These are phyloP conservation scores for Mesitornis unicolor DNA, from an alignment of 2,113 vertebrate species.

Conservation along the genomic window DNA sequence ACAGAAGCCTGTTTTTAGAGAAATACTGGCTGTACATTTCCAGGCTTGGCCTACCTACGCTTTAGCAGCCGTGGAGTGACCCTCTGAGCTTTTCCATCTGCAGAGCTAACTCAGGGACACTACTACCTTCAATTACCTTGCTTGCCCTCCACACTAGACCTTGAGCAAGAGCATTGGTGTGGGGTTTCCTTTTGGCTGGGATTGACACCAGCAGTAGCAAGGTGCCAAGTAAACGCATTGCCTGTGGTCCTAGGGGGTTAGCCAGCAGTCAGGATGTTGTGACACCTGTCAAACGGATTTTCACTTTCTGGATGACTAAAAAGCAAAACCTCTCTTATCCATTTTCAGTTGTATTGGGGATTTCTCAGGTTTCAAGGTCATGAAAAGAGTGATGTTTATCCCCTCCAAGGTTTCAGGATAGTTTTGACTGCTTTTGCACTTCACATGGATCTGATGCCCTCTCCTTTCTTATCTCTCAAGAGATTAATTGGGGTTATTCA, in stretches of 20 bases:
- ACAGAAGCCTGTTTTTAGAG: not conserved
- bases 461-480: not conserved
- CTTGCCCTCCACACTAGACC: not conserved
- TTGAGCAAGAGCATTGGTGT: not conserved
- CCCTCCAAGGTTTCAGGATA: not conserved
- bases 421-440: constrained; percentile 32
- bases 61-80: not conserved
- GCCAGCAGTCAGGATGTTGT: constrained; percentile 57
- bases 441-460: not conserved
- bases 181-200: constrained; percentile 6
- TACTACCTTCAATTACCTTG: not conserved
- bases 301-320: constrained; percentile 46
- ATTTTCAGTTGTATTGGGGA: constrained; percentile 52
- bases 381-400: constrained; percentile 24
- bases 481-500: not conserved
- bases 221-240: not conserved
- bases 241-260: not conserved
- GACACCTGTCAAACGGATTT: constrained; percentile 64
- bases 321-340: constrained; percentile 39
- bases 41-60: not conserved
- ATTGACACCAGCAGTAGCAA: constrained; percentile 4
- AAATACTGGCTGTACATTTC: not conserved
- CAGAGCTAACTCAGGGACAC: not conserved
- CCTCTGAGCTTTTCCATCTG: not conserved
- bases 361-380: constrained; percentile 72